A percentile compares a stretch with the other conserved stretches of the same genome.
phyloP scores from a whole-genome alignment of 1,140 invertebrate species.

The Listronotus bonariensis region DNA sequence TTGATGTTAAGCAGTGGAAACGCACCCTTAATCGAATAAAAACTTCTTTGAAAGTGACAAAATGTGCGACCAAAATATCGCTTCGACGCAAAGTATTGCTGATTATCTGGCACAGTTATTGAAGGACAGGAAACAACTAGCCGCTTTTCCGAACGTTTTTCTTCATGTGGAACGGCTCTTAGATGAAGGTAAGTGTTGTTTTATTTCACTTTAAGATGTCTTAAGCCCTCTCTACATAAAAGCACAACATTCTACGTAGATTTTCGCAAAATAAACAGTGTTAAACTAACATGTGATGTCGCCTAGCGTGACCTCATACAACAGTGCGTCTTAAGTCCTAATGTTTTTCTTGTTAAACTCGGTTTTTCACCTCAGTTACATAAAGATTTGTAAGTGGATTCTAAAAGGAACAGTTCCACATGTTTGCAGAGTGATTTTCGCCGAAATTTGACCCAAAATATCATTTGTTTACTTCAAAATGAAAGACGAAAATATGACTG shows the following conservation, averaged over 20 bases:
- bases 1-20: constrained; percentile 21
- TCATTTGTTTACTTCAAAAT: constrained; percentile 28
- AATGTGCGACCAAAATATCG: constrained; percentile 67
- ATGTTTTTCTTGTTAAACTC: too few relatives aligned
- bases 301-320: constrained; percentile 32
- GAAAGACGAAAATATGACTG: constrained; percentile 28
- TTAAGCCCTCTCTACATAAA: constrained; percentile 4
- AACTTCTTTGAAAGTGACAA: constrained; percentile 22
- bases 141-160: constrained; percentile 99
- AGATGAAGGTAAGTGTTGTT: constrained; percentile 91
- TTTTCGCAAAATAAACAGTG: constrained; percentile 31
- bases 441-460: constrained; percentile 24
- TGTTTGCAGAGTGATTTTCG: constrained; percentile 3
- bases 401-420: too few relatives aligned
- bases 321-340: not conserved
- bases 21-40: constrained; percentile 1
- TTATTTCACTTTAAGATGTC: constrained; percentile 6
- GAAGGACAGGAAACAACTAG: constrained; percentile 99
- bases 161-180: constrained; percentile 97
- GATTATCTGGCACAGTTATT: constrained; percentile 99
- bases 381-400: too few relatives aligned
- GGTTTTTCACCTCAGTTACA: too few relatives aligned
- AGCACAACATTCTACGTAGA: not conserved
- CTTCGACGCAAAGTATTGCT: constrained; percentile 93
- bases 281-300: constrained; percentile 43